A percentile compares a stretch with the other conserved stretches of the same genome.
These are phyloP conservation scores for Protomyctophum bolini DNA, from an alignment of 2,113 vertebrate genomes.

Conservation along the genomic window DNA sequence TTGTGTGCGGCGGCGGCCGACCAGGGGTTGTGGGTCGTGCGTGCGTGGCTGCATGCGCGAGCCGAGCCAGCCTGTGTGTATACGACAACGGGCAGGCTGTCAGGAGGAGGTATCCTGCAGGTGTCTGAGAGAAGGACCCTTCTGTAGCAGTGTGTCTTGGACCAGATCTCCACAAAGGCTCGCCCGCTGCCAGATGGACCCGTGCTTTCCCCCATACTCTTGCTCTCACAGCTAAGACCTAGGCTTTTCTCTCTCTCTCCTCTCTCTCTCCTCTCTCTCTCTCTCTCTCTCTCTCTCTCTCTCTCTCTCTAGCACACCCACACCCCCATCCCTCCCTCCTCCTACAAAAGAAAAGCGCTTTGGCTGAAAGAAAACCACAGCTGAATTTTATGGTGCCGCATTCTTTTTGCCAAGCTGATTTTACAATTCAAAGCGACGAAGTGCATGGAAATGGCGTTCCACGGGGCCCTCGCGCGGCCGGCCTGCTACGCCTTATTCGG, in stretches of 20 bases:
- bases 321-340: conserved; percentile 33
- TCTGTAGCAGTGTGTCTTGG: conserved; percentile 82
- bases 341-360: conserved; percentile 84
- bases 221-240: conserved; percentile 81
- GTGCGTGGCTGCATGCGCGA: conserved; percentile 40
- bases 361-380: conserved; percentile 85
- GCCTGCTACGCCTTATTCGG: conserved; percentile 72
- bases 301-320: neutral
- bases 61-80: conserved; percentile 19
- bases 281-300: conserved; percentile 38
- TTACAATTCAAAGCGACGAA: conserved; percentile 82
- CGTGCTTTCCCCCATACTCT: conserved; percentile 79
- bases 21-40: conserved; percentile 32
- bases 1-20: conserved; percentile 18
- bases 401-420: conserved; percentile 85
- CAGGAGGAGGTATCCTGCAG: conserved; percentile 77
- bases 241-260: conserved; percentile 76
- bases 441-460: conserved; percentile 76
- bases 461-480: conserved; percentile 39
- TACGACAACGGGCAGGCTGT: conserved; percentile 64
- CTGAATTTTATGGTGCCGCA: conserved; percentile 83
- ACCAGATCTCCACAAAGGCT: conserved; percentile 80
- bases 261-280: conserved; percentile 27
- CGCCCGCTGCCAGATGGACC: conserved; percentile 83
- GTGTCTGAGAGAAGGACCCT: conserved; percentile 79